Evolutionary conservation across 2,888 invertebrate species (phyloP), one percentile per base, ranked within the genome.

Genomic region (Ellobium chinense): DNA sequence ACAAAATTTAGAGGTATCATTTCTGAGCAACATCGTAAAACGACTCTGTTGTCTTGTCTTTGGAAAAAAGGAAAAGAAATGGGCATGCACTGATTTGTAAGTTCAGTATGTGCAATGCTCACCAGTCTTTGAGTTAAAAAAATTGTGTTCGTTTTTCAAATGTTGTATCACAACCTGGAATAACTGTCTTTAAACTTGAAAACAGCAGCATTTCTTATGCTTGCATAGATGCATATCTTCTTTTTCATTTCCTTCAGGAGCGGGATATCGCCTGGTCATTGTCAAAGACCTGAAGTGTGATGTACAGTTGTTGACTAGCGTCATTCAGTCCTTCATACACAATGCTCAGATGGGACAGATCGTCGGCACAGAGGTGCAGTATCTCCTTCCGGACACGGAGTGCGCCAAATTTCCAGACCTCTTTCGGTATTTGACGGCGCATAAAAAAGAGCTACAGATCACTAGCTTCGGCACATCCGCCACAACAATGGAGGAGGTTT

Each of bases 401-500:
- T 65, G 65, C 31, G 29, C 54, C 4, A 69, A 27, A 14, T 78
- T 78, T 18, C 60, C 78, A 5, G n/a, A 18, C 1, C 84, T 92
- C 76, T 92, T 92, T 82, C 80, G 80, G 4, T 85, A 88, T 37
- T 65, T 92, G 24, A 90, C 92, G 68, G 54, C 72, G 2, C 79
- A 85, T 9, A 87, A 85, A 9, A 90, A 93, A 0, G 91, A 91
- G 0, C 93, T 97, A 29, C 95, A 95, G 24, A 95, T 96, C 73
- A 95, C 95, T 81, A 96, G 96, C 89, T 97, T 96, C 91, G 97
- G 97, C 4, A 95, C 97, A 29, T 95, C 96, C 7, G 95, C 97
- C 18, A 97, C 97, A 1, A 96, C 97, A 0, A 94, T 98, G 93
- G 97, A 97, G 93, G 97, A 98, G 93, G 97, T 98, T 0, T 92